phyloP scores from a whole-genome alignment of 1,140 invertebrate species.

The Cylas formicarius region DNA sequence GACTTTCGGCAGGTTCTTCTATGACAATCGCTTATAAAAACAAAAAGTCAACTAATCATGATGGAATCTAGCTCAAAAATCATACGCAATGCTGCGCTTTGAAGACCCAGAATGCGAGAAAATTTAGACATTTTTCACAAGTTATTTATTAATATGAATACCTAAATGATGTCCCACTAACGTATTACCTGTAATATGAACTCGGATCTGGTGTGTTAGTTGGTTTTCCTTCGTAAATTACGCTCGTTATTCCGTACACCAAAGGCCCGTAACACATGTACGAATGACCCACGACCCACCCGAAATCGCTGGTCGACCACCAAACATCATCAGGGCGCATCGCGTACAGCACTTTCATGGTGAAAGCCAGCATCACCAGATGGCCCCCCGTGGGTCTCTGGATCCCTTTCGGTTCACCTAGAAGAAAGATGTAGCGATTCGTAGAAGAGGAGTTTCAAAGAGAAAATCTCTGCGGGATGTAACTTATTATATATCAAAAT shows the following conservation, averaged over 20 bases:
- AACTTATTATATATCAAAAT: too few species aligned
- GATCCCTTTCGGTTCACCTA: conserved; percentile 74
- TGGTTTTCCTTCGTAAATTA: conserved; percentile 93
- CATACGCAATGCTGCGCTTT: too few species aligned
- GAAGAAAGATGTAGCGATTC: too few species aligned
- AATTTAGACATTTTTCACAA: neutral
- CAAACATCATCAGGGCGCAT: conserved; percentile 74
- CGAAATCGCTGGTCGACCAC: conserved; percentile 79
- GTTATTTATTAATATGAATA: neutral
- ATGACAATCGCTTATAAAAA: too few species aligned
- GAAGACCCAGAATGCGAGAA: too few species aligned
- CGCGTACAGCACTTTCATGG: conserved; percentile 77
- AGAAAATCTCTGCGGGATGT: too few species aligned
- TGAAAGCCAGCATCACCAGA: conserved; percentile 75
- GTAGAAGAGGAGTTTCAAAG: too few species aligned
- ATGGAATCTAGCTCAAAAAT: too few species aligned
- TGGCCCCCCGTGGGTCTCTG: conserved; percentile 81
- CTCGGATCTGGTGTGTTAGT: conserved; percentile 86
- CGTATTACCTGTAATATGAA: conserved; percentile 80
- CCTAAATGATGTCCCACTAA: too few species aligned
- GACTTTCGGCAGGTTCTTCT: too few species aligned
- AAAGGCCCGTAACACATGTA: conserved; percentile 91
- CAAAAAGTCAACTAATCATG: too few species aligned
- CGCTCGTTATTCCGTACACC: conserved; percentile 69
- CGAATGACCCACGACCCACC: conserved; percentile 92